These are phyloP conservation scores for Pseudopipra pipra DNA, from an alignment of 2,113 vertebrate species.

Conservation along the genomic window DNA sequence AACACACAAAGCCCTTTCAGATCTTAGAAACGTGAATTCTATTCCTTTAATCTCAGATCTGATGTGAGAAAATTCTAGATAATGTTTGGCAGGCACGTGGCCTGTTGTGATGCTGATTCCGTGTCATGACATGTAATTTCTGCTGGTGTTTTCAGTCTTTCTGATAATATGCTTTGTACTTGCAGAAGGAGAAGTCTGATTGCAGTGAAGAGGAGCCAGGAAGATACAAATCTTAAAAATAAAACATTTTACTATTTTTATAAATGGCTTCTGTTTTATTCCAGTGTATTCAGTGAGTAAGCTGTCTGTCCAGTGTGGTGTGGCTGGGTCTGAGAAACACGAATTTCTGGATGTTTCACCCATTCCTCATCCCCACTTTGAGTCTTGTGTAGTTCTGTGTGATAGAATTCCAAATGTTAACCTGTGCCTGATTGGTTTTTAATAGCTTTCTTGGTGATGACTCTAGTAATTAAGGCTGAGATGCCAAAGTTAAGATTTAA, in stretches of 20 bases:
- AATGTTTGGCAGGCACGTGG: accelerated
- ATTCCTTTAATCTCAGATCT: not conserved
- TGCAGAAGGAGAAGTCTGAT: slow-evolving; percentile 14
- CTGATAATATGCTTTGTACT: not conserved
- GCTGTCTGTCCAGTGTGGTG: not conserved
- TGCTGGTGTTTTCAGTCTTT: not conserved
- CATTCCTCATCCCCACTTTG: not conserved
- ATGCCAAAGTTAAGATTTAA: not conserved
- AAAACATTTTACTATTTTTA: slow-evolving; percentile 2
- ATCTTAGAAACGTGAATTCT: not conserved
- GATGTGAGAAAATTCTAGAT: accelerated
- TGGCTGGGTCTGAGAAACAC: not conserved
- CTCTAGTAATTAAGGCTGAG: not conserved
- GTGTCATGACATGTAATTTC: not conserved
- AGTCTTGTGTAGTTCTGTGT: not conserved
- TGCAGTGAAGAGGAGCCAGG: slow-evolving; percentile 21
- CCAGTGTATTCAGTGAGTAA: not conserved
- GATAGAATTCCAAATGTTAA: not conserved
- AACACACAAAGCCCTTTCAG: not conserved
- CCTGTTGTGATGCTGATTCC: not conserved
- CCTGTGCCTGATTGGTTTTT: not conserved
- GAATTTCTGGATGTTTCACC: not conserved
- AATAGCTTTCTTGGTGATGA: not conserved
- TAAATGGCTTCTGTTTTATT: not conserved
- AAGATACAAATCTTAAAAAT: not conserved